Base-by-base conservation (phyloP, 2,888 invertebrate species). In the Leucozona laternaria region DNA sequence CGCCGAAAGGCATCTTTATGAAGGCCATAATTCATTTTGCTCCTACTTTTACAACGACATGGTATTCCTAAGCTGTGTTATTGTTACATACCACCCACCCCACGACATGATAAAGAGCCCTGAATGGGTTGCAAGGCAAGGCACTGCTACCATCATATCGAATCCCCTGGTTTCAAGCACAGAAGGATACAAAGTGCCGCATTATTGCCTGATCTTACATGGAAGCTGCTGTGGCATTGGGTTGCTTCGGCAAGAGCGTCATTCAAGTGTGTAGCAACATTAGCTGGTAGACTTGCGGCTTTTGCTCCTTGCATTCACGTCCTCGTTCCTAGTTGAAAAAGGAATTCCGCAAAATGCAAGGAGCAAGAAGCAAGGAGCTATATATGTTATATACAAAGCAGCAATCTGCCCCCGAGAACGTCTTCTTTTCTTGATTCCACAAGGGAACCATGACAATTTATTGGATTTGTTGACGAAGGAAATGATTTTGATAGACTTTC, bases 401-500 rank as follows among this genome's bases (percentile, higher is more conserved):
- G 70, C 84, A 79, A 58, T 84, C 70, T 79, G 57, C 75, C 83
- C 57, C 58, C 60, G 48, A 37, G 31, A 43, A 22, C 22, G 60
- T 60, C 55, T 40, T 55, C 57, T 66, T 50, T 72, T 64, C 71
- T 37, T 57, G 57, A 60, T 60, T 70, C 62, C 85, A 34, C 73
- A 62, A 81, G 86, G 79, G 82, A 79, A 70, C 82, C 78, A 75
- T 83, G 87, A 83, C 79, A 75, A 79, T 79, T 87, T 87, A 87
- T 87, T 87, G 79, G 83, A 87, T 87, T 87, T 87, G 87, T 87
- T 87, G 87, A 87, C 82, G 86, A 82, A 81, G 86, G 86, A 86
- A 86, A 86, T 86, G 86, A 86, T 86, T 86, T 86, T 86, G 86
- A 86, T 86, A 82, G 86, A 86, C 86, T 86, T 86, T 82, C 73